Conservation (phyloP, 2,113 vertebrate species). For the Phainopepla nitens region DNA sequence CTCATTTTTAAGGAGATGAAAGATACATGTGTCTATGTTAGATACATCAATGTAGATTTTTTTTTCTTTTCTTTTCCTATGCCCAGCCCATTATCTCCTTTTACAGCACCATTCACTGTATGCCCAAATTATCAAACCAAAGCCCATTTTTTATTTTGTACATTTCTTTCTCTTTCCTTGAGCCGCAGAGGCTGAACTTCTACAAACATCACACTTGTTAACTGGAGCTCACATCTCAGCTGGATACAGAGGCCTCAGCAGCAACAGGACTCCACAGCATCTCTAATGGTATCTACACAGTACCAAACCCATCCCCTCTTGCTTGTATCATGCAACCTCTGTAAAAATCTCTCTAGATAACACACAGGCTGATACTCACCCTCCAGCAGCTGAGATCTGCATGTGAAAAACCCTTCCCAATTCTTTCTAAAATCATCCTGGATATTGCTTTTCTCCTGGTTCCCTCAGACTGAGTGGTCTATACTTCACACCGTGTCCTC, state of each 20-base stretch:
- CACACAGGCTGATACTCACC: not conserved
- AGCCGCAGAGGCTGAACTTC: not conserved
- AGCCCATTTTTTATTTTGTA: fast-evolving
- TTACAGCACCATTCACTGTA: not conserved
- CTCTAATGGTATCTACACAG: not conserved
- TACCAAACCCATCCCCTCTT: fast-evolving
- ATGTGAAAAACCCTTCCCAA: not conserved
- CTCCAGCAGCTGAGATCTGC: not conserved
- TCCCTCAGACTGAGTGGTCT: not conserved
- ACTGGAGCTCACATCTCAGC: not conserved
- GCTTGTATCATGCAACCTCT: fast-evolving
- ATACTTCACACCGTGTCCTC: not conserved
- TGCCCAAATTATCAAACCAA: not conserved
- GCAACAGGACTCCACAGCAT: not conserved
- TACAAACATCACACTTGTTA: not conserved
- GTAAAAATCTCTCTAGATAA: not conserved
- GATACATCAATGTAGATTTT: not conserved
- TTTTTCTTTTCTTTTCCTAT: not conserved
- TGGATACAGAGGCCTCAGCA: not conserved
- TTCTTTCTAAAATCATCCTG: not conserved
- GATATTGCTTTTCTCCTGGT: not conserved
- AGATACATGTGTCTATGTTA: not conserved
- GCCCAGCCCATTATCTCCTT: not conserved
- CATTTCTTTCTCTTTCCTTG: not conserved
- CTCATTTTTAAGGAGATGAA: not conserved